phyloP scores from a whole-genome alignment of 2,888 invertebrate genomes.

The Campoletis raptor region DNA sequence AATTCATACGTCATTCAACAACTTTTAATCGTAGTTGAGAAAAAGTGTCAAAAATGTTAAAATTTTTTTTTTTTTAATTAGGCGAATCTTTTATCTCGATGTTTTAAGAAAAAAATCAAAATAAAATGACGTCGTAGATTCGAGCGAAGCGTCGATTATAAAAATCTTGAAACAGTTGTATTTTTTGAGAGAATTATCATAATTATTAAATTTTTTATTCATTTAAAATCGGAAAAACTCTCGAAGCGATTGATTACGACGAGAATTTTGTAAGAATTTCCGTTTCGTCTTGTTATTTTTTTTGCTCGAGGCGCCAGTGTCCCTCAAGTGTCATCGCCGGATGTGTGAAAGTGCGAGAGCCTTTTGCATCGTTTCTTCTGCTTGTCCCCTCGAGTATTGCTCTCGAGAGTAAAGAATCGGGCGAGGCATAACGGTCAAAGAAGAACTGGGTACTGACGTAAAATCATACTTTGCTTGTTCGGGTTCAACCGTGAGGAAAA shows the following conservation, averaged over 20 bases:
- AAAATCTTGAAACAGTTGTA: not conserved
- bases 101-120: not conserved
- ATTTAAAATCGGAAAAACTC: not conserved
- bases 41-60: not conserved
- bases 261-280: not conserved
- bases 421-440: constrained; percentile 3
- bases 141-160: too few species aligned
- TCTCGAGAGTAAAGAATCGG: constrained; percentile 26
- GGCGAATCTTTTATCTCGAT: not conserved
- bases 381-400: constrained; percentile 23
- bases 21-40: not conserved
- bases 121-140: not conserved
- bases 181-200: not conserved
- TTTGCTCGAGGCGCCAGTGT: constrained; percentile 25
- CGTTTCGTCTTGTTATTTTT: not conserved
- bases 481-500: constrained; percentile 30
- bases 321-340: constrained; percentile 49
- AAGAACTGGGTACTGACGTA: not conserved
- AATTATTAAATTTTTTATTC: not conserved
- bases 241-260: not conserved
- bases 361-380: constrained; percentile 33
- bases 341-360: constrained; percentile 20
- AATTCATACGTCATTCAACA: not conserved
- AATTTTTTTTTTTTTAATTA: too few species aligned
- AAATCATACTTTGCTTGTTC: constrained; percentile 36